Percentiles rank a stretch among this genome's conserved stretches.
These are phyloP conservation scores for Cydia fagiglandana DNA, from an alignment of 1,140 invertebrate species.

Conservation along the genomic window DNA sequence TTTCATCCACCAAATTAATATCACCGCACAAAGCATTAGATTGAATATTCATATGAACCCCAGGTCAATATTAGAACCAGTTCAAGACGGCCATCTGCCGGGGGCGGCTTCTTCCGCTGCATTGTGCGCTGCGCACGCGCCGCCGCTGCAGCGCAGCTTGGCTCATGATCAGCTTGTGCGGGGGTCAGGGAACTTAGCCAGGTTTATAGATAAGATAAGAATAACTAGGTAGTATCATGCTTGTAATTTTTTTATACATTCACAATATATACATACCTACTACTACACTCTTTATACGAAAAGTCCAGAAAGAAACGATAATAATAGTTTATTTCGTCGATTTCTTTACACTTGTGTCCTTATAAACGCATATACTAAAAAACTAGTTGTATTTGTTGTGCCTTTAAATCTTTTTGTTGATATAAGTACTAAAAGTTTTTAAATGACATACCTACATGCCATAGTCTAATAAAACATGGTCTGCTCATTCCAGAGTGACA, in stretches of 20 bases:
- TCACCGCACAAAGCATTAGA: slow-evolving; percentile 26
- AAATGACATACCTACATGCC: too few species aligned
- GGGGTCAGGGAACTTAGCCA: slow-evolving; percentile 57
- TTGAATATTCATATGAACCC: slow-evolving; percentile 43
- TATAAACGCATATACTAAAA: too few species aligned
- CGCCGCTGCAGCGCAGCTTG: slow-evolving; percentile 49
- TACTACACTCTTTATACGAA: too few species aligned
- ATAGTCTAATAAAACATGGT: too few species aligned
- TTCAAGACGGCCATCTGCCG: slow-evolving; percentile 71
- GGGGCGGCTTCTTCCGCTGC: slow-evolving; percentile 72
- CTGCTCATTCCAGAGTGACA: too few species aligned
- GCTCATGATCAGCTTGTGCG: slow-evolving; percentile 41
- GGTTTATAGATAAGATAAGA: neutral
- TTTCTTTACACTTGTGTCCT: too few species aligned
- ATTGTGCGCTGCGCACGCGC: slow-evolving; percentile 71
- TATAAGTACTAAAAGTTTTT: too few species aligned
- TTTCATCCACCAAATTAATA: slow-evolving; percentile 21
- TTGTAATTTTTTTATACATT: neutral
- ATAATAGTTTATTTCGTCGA: too few species aligned
- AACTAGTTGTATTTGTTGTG: too few species aligned
- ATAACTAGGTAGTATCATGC: neutral
- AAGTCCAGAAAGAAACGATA: too few species aligned
- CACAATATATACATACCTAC: too few species aligned
- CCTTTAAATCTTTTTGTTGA: too few species aligned
- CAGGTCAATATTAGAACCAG: slow-evolving; percentile 67